Base-by-base conservation (phyloP, 2,888 invertebrate species). In the Neuroscelio doddi region DNA sequence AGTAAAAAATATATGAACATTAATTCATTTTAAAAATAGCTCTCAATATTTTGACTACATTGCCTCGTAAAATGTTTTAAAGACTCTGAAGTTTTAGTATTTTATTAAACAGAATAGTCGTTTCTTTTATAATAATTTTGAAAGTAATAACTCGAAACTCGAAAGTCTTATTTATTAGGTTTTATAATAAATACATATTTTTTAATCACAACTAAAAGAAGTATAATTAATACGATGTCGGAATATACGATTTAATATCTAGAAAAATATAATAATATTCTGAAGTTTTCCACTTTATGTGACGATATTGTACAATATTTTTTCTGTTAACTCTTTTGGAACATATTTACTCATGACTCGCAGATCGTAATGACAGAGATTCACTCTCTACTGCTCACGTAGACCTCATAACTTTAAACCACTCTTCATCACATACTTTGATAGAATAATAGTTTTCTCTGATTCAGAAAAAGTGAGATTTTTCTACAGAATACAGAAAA, bases 391-490 rank as follows among this genome's bases (percentile, higher is more conserved):
- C 9, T 9, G 29, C 32, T 24, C 45, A 55, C 55, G 55, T 55
- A 46, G 36, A 39, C 14, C 27, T 26, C 45, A 29, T 55, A 55
- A 46, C 34, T 55, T 45, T 17, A 29, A 55, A 38, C 29, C 39
- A 29, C 55, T 29, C 30, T 45, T 38, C 45, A 44, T 38, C 38
- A 21, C 30, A 26, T 21, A 36, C 27, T 17, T 9, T 26, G 9
- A 16, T 36, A 55, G 45, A 34, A 55, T 46, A 55, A 55, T 45
- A 36, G 44, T 55, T 46, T 55, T 55, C 27, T 24, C 45, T 36
- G 30, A 27, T 45, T 27, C 26, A 10, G 8, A 27, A 16, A 44
- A 24, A 44, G 34, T 30, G n/a, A 16, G 17, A 34, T 52, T 52
- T 16, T 29, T 38, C 14, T 8, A 26, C 10, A 16, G 10, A 12